These are phyloP conservation scores for Cepaea hortensis DNA, from an alignment of 2,888 invertebrate species.

Conservation along the genomic window DNA sequence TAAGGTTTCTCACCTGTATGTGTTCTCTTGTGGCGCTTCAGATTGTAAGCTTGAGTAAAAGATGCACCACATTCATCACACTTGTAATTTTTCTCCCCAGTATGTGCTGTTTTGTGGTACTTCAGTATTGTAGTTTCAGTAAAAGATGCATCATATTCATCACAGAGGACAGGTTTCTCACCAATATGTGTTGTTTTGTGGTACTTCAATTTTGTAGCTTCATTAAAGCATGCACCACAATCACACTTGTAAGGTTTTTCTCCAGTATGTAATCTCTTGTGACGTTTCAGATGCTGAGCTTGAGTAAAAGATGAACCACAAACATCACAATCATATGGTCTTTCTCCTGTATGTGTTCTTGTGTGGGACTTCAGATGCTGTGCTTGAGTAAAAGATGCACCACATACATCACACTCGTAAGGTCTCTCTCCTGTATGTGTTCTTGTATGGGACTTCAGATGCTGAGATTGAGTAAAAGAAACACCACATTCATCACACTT, in stretches of 20 bases:
- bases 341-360: neutral
- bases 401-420: no score
- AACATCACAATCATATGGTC: neutral
- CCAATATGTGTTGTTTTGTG: slow-evolving; percentile 2
- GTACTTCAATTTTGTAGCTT: neutral
- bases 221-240: neutral
- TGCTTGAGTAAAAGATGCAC: no score
- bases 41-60: neutral
- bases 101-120: neutral
- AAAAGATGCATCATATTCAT: neutral
- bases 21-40: no score
- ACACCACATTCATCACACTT: no score
- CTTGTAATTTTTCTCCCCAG: neutral
- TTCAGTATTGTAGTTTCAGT: neutral
- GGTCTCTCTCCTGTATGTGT: no score
- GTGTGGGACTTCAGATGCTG: no score
- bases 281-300: no score
- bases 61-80: neutral
- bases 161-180: slow-evolving; percentile 1
- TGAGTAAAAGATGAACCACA: neutral
- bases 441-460: no score
- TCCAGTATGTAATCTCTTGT: no score
- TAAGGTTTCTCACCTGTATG: neutral
- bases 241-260: no score
- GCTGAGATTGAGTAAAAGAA: no score